Evolutionary conservation across 2,888 invertebrate species (phyloP), one percentile per base, ranked within the genome.

Genomic region (Caenorhabditis sulstoni): DNA sequence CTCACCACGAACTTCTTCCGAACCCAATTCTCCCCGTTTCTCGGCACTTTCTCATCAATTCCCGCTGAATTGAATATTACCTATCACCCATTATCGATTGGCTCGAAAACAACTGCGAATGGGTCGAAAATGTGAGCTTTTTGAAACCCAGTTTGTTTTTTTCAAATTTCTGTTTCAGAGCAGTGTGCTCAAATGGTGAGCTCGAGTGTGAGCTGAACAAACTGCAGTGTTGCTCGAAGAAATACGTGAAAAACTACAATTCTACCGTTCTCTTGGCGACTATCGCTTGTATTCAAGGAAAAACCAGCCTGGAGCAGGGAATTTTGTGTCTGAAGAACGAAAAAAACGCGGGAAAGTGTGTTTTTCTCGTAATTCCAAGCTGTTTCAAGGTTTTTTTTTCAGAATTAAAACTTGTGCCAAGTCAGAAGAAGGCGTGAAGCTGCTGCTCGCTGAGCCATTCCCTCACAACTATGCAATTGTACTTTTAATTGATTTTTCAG

Each of bases 191-290:
- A 11, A 70, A 55, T 47, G 70, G 70, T 1, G 14, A 18, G 47
- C 14, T 62, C 3, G 70, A 70, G 37, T 70, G 70, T 39, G 44
- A 70, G 23, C 62, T 70, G 9, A 53, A 45, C 39, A 70, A 62
- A 45, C 16, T 70, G 0, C 70, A 70, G 16, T 45, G 61, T 35
- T 70, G 70, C 23, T n/a, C 70, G 1, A 70, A 70, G 20, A 61
- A 45, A 23, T 70, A 70, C 29, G 16, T 59, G 12, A 45, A 44
- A 8, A 23, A 52, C 44, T n/a, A n/a, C 0, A 49, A 20, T 7
- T 29, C 37, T 0, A 52, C 45, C 0, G 45, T 14, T 5, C 3
- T 68, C 0, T 29, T 59, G 35, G 18, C 29, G 20, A 12, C 12
- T 5, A 8, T 52, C 18, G 20, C 23, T 1, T 68, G 68, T 53